Conservation (phyloP, 2,797 vertebrate species). For the Nannoperca obscura region DNA sequence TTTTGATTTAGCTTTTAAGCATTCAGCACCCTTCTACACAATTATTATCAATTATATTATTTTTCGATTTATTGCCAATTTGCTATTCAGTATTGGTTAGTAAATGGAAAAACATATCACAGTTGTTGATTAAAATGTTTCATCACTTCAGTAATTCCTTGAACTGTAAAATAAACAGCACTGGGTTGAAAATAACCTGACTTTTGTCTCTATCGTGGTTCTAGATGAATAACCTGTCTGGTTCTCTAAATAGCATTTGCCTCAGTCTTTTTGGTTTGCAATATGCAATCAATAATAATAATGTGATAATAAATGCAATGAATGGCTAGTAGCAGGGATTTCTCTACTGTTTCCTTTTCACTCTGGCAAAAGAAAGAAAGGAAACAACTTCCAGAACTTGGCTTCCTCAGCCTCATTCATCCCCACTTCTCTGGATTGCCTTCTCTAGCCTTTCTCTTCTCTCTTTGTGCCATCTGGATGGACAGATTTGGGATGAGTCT, state of each 20-base stretch:
- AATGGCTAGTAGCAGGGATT: background rate
- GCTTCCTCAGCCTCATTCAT: conserved; percentile 54
- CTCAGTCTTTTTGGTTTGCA: background rate
- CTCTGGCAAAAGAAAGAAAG: conserved; percentile 28
- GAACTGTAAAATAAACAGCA: conserved; percentile 2
- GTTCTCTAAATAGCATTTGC: background rate
- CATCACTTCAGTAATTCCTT: no score
- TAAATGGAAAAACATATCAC: background rate
- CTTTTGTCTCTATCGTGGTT: background rate
- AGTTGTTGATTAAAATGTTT: background rate
- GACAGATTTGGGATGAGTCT: conserved; percentile 76
- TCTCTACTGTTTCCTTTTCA: conserved; percentile 35
- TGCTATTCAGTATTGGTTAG: conserved; percentile 8
- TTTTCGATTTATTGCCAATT: conserved; percentile 1
- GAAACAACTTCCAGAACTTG: conserved; percentile 33
- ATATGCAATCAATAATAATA: background rate
- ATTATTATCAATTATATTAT: background rate
- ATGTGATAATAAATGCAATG: background rate
- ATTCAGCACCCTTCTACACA: background rate
- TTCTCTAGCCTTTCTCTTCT: conserved; percentile 47
- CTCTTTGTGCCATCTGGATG: conserved; percentile 77
- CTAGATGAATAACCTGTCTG: background rate
- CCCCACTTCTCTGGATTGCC: conserved; percentile 41
- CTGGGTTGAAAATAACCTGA: background rate
- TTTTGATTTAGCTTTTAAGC: conserved; percentile 15